phyloP scores from a whole-genome alignment of 2,113 vertebrate species.

The Tricholaema leucomelas region DNA sequence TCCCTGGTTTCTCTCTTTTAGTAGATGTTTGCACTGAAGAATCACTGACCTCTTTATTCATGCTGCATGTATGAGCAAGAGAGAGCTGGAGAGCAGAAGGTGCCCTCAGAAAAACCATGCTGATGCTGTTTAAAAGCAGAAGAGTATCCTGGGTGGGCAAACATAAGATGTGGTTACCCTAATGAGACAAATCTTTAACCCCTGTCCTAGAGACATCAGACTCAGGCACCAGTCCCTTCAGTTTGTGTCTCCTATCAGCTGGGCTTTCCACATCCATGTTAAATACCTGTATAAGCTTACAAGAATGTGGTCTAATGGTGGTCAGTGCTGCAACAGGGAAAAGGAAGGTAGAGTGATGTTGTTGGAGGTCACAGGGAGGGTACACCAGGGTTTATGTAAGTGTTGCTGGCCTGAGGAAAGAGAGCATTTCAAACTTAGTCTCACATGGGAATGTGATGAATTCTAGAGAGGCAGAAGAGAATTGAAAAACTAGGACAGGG shows the following conservation, averaged over 20 bases:
- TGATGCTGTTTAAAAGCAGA: background rate
- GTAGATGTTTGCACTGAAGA: no score
- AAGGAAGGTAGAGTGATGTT: background rate
- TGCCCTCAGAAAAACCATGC: background rate
- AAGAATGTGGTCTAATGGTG: background rate
- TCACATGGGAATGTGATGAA: background rate
- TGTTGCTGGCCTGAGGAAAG: background rate
- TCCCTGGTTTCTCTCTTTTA: no score
- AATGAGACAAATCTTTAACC: background rate
- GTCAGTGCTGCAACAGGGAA: background rate
- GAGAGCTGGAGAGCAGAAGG: background rate
- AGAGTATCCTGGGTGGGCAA: background rate
- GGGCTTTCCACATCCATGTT: background rate
- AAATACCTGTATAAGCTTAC: background rate
- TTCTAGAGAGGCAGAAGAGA: background rate
- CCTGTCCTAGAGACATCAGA: background rate
- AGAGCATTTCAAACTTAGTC: background rate
- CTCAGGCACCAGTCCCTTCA: background rate
- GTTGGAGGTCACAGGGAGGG: background rate
- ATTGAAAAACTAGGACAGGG: background rate
- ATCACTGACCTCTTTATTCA: background rate
- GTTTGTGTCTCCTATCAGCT: background rate
- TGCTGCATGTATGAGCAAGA: background rate
- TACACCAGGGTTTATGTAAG: background rate
- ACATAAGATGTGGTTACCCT: background rate